Conservation (phyloP, 2,113 vertebrate species). For the Equus quagga region DNA sequence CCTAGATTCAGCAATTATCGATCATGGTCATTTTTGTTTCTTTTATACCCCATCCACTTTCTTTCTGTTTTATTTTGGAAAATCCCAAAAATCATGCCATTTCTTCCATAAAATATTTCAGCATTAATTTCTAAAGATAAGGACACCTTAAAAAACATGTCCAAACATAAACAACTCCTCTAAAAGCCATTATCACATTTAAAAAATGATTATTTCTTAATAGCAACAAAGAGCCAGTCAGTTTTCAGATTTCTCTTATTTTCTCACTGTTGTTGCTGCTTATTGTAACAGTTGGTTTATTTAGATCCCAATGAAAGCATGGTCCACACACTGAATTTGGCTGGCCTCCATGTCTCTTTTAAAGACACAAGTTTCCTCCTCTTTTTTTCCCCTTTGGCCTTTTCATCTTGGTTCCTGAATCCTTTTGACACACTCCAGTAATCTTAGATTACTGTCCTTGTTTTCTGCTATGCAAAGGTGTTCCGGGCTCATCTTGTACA, state of each 20-base stretch:
- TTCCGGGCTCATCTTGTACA: not conserved
- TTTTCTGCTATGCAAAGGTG: not conserved
- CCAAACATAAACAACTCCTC: not conserved
- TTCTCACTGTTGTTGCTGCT: not conserved
- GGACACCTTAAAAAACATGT: not conserved
- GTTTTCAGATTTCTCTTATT: not conserved
- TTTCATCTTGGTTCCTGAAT: constrained; percentile 30
- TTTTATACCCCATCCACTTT: not conserved
- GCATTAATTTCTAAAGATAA: not conserved
- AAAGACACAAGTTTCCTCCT: not conserved
- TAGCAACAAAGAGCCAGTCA: not conserved
- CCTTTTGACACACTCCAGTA: not conserved
- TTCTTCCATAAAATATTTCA: not conserved
- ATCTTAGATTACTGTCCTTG: not conserved
- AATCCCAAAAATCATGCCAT: not conserved
- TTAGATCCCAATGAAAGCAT: not conserved
- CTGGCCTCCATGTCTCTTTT: not conserved
- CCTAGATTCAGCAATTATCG: not conserved
- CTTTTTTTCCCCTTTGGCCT: not conserved
- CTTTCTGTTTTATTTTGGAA: not conserved
- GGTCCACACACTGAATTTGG: not conserved
- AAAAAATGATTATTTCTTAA: not conserved
- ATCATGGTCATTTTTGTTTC: not conserved
- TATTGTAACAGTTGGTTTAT: not conserved
- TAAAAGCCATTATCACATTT: not conserved